phyloP scores from a whole-genome alignment of 1,140 invertebrate species.

The Drosophila nebulosa region DNA sequence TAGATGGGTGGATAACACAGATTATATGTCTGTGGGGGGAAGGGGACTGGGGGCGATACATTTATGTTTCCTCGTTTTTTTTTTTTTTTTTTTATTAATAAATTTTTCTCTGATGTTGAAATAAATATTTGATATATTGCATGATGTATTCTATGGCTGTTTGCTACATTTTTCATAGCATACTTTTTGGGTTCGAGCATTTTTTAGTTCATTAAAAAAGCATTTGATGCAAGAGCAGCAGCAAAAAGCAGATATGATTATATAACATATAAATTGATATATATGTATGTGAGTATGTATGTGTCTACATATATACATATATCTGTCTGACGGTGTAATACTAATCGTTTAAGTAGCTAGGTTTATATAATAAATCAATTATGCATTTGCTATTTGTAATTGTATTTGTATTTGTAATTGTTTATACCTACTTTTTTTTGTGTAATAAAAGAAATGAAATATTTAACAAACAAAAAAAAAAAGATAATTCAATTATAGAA shows the following conservation, averaged over 20 bases:
- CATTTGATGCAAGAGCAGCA: background rate
- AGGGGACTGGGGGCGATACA: background rate
- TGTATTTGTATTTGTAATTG: constrained; percentile 3
- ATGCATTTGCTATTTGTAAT: constrained; percentile 8
- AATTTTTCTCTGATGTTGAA: background rate
- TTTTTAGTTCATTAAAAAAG: constrained; percentile 2
- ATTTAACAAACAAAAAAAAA: background rate
- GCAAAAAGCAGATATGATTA: background rate
- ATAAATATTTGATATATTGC: background rate
- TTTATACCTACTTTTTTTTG: constrained; percentile 5
- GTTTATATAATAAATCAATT: constrained; percentile 8
- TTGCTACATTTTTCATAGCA: background rate
- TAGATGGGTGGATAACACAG: background rate
- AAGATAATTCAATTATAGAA: no score
- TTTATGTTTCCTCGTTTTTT: background rate
- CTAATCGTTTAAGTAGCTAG: constrained; percentile 9
- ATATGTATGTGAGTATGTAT: background rate
- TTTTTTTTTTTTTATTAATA: background rate
- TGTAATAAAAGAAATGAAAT: background rate
- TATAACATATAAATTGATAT: background rate
- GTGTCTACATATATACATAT: background rate
- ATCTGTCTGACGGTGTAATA: constrained; percentile 2
- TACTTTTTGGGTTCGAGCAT: constrained; percentile 1
- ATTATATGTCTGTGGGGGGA: background rate
- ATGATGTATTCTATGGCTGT: background rate